Conservation (phyloP, 2,888 invertebrate species). For the Thecophora atra region DNA sequence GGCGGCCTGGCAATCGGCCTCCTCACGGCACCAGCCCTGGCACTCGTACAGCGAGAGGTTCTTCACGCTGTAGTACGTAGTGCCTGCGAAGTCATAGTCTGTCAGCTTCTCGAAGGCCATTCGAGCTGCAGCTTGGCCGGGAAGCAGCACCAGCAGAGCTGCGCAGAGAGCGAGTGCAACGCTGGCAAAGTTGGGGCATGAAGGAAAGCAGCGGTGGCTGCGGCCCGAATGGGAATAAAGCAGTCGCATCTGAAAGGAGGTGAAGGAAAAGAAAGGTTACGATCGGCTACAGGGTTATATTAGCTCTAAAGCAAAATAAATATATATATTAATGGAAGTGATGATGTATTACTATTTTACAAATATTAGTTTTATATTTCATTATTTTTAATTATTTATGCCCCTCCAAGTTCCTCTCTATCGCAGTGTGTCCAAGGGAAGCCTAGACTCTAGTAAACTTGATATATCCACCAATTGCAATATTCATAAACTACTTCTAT, state of each 20-base stretch:
- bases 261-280: not conserved
- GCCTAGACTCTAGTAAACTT: too few species aligned
- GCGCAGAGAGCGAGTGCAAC: conserved; percentile 42
- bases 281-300: not conserved
- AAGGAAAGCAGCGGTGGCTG: not conserved
- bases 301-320: too few species aligned
- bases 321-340: too few species aligned
- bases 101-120: conserved; percentile 94
- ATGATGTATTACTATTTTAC: too few species aligned
- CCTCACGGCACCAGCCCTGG: conserved; percentile 94
- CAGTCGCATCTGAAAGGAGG: conserved; percentile 48
- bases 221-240: conserved; percentile 20
- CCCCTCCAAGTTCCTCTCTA: too few species aligned
- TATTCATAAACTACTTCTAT: too few species aligned
- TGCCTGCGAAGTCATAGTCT: conserved; percentile 89
- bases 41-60: conserved; percentile 93
- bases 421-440: too few species aligned
- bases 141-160: conserved; percentile 46
- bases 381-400: too few species aligned
- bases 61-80: conserved; percentile 90
- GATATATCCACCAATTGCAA: too few species aligned
- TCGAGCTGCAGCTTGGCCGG: conserved; percentile 71
- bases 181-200: conserved; percentile 31
- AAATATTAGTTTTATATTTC: too few species aligned
- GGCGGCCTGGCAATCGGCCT: conserved; percentile 90